Evolutionary conservation across 2,113 vertebrate genomes (phyloP).

Genomic region (Xyrauchen texanus): DNA sequence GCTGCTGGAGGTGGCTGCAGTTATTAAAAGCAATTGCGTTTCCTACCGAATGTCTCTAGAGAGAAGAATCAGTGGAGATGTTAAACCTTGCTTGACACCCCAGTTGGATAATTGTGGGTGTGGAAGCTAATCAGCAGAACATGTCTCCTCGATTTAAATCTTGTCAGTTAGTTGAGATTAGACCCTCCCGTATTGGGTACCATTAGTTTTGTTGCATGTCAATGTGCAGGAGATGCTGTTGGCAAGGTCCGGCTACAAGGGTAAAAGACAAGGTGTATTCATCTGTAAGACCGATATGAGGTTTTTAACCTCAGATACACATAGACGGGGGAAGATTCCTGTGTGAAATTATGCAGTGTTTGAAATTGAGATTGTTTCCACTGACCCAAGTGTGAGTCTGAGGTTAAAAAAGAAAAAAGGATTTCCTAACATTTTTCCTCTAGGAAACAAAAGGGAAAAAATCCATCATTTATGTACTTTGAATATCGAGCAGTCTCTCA

Average conservation of each 20-base stretch:
- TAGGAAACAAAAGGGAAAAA: neutral
- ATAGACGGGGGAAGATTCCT: constrained; percentile 40
- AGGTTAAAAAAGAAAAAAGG: constrained; percentile 31
- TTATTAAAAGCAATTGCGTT: constrained; percentile 99
- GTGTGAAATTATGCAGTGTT: constrained; percentile 64
- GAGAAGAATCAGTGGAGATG: constrained; percentile 99
- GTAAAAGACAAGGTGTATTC: constrained; percentile 77
- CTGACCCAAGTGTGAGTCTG: constrained; percentile 52
- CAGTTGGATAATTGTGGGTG: constrained; percentile 99
- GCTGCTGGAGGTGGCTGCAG: constrained; percentile 93
- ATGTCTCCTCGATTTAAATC: constrained; percentile 99
- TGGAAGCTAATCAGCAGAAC: constrained; percentile 99
- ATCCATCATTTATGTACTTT: constrained; percentile 5
- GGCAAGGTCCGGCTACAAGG: constrained; percentile 83
- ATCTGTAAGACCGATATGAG: constrained; percentile 60
- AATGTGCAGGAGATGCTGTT: constrained; percentile 88
- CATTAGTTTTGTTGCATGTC: constrained; percentile 99
- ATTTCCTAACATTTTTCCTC: constrained; percentile 50
- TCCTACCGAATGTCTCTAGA: constrained; percentile 99
- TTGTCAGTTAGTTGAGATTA: constrained; percentile 99
- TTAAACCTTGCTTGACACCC: constrained; percentile 99
- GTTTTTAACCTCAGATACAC: constrained; percentile 50
- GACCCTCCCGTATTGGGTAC: constrained; percentile 94
- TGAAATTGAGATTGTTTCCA: constrained; percentile 70
- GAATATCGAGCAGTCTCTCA: neutral